These are phyloP conservation scores for Tholera decimalis DNA, from an alignment of 2,888 invertebrate genomes.

Conservation along the genomic window DNA sequence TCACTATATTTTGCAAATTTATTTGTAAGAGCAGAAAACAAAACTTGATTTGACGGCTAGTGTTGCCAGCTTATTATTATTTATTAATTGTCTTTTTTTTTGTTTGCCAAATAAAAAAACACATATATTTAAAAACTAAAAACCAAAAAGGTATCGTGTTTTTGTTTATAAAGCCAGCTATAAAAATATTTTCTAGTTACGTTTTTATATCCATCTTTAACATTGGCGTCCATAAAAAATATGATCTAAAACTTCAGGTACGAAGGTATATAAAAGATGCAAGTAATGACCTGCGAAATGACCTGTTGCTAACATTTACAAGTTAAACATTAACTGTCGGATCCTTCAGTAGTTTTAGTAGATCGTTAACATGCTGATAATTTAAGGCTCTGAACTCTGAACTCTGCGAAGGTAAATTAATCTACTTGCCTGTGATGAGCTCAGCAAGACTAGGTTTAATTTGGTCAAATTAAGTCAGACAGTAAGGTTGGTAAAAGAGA, in stretches of 20 bases:
- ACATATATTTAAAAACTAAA: no score
- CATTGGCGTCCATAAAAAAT: conserved; percentile 1
- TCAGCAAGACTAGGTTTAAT: not conserved
- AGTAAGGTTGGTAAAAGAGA: no score
- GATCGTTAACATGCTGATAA: conserved; percentile 38
- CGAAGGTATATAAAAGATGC: conserved; percentile 24
- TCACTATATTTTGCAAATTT: no score
- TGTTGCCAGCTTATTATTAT: no score
- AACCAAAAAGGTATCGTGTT: no score
- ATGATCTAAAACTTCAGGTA: conserved; percentile 17
- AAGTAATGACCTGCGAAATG: conserved; percentile 36
- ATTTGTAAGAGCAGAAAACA: no score
- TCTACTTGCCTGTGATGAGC: not conserved
- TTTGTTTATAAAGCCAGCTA: no score
- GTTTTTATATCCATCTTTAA: not conserved
- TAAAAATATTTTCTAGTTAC: no score
- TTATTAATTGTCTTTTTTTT: no score
- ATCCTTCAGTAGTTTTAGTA: conserved; percentile 45
- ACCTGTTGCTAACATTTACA: conserved; percentile 55
- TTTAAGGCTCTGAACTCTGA: conserved; percentile 39
- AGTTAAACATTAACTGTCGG: conserved; percentile 40
- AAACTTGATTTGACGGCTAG: no score
- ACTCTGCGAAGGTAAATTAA: not conserved
- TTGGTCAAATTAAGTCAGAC: no score
- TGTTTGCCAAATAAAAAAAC: no score